Evolutionary conservation across 2,888 invertebrate genomes (phyloP), one percentile per base, ranked within the genome.

Genomic region (Meiosimyza decipiens): DNA sequence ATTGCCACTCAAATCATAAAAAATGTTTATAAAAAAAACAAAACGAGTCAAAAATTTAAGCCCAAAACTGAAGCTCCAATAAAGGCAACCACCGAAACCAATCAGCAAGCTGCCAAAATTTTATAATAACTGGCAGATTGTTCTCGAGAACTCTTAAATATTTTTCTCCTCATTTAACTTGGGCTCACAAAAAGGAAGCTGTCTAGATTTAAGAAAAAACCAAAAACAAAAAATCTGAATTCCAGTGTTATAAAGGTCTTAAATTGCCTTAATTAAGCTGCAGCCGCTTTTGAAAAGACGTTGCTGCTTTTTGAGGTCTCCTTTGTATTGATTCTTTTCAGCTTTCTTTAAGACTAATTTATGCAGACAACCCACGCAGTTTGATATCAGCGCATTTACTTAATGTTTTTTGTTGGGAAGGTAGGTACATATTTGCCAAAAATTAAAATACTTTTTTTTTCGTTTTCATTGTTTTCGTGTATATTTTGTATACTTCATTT

Each of bases 1-100:
- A 69, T 60, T 60, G 59, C 59, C 69, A 60, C 59, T 69, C 69
- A 60, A 59, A 69, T 52, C 59, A 60, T 60, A 66, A 66, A 66
- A 66, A 55, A 11, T 22, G 12, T 22, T 22, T 5, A 16, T 15
- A 13, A 51, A 52, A n/a, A 15, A 18, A 15, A 66, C 2, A 12
- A 65, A 50, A 50, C 2, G 16, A 66, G 33, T 3, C 40, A 40
- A 6, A 52, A 52, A 40, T 9, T 54, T 16, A 55, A 40, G 11
- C 16, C 65, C 15, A 33, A 52, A 28, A n/a, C 55, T 28, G 28
- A 28, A 4, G 3, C 3, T 28, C 28, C 28, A 28, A 28, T 28
- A 22, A 13, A 28, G 40, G 55, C 33, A 66, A 40, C 66, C 7
- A 16, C 52, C 33, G 40, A 67, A 52, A 57, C 57, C 57, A 68